Base-by-base conservation (phyloP, 2,113 vertebrate species). In the Sardina pilchardus region DNA sequence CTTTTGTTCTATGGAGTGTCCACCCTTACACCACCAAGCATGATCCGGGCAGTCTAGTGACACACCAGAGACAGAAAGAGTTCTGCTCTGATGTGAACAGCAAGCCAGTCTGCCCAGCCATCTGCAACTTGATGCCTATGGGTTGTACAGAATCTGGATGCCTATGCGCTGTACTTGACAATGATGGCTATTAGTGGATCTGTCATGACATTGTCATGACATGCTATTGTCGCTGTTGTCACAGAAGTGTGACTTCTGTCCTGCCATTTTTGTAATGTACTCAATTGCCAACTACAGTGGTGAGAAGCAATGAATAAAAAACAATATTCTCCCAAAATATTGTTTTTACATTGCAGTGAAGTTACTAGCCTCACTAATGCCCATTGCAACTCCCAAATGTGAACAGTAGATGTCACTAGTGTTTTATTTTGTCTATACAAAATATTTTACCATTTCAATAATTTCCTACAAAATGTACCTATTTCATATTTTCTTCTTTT, bases 361-460 rank as follows among this genome's bases (percentile, higher is more conserved):
- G 53, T 21, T 24, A 50, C 16, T 50, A 16, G 17, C 45, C 45
- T 19, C 16, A 53, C 2, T 17, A 24, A 59, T 1, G 6, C 19
- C 8, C 21, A 59, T 24, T 78, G 71, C 71, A 3, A 78, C 34
- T 75, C 30, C 34, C 34, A 14, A 78, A 78, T 78, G 71, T 78
- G 71, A 78, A 30, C 71, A 36, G 71, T 78, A 78, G 71, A 78
- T 78, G 71, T 78, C 71, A 78, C 12, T 19, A 83, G 48, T 24
- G 21, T 8, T 83, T 30, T 59, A 63, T 59, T 83, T 83, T 36
- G 82, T 39, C 21, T 36, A 47, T 9, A 2, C 45, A n/a, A n/a
- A n/a, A 45, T 45, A 1, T 45, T 45, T 1, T 45, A 45, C 44
- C 44, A 45, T 45, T 45, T 7, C 44, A 45, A 12, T 14, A 47